phyloP scores from a whole-genome alignment of 1,140 invertebrate species.

The Trichoplusia ni region DNA sequence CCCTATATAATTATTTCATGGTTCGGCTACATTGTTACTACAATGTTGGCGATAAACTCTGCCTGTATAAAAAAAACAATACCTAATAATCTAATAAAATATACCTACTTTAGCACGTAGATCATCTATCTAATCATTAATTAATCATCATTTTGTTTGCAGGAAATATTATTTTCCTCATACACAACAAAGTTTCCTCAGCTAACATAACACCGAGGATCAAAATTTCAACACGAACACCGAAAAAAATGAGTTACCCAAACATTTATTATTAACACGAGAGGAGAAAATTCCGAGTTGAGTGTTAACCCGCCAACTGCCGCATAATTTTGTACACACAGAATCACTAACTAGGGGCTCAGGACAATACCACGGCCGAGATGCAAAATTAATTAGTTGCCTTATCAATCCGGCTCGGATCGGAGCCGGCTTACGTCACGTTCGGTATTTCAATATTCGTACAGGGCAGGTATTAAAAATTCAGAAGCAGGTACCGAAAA shows the following conservation, averaged over 20 bases:
- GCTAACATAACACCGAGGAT: too few species aligned
- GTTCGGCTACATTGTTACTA: too few species aligned
- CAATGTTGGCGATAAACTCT: too few species aligned
- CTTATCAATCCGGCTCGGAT: slow-evolving; percentile 1
- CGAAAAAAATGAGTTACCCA: not conserved
- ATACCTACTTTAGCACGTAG: too few species aligned
- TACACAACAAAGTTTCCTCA: too few species aligned
- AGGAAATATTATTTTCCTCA: too few species aligned
- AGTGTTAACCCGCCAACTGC: not conserved
- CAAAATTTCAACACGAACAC: not conserved
- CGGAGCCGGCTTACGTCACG: too few species aligned
- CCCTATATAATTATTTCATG: too few species aligned
- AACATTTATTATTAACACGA: slow-evolving; percentile 10
- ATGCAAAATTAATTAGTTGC: slow-evolving; percentile 29
- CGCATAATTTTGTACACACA: slow-evolving; percentile 19
- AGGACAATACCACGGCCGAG: slow-evolving; percentile 16
- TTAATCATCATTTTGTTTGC: too few species aligned
- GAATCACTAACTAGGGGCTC: slow-evolving; percentile 20
- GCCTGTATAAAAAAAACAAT: too few species aligned
- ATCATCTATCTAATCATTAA: too few species aligned
- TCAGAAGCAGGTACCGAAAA: slow-evolving; percentile 1
- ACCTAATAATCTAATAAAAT: too few species aligned
- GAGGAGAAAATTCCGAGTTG: not conserved
- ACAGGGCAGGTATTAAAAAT: slow-evolving; percentile 4
- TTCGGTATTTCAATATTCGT: slow-evolving; percentile 13